A percentile compares a stretch with the other conserved stretches of the same genome.
phyloP scores from a whole-genome alignment of 2,113 vertebrate genomes.

The Boulengeromyrus knoepffleri region DNA sequence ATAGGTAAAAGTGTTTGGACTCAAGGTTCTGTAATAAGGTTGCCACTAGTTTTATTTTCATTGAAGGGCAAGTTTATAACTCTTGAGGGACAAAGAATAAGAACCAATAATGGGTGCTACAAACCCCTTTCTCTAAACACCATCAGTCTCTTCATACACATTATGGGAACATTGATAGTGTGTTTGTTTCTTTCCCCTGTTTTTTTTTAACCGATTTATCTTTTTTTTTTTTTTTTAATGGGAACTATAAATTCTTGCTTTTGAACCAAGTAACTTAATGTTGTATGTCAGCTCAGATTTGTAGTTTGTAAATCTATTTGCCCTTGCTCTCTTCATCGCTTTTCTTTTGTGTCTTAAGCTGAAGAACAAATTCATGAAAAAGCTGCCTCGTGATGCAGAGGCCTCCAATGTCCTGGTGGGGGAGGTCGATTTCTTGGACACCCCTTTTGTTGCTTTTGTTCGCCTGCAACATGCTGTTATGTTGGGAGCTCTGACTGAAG shows the following conservation, averaged over 20 bases:
- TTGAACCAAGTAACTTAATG: background rate
- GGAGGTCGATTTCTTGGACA: slow-evolving; percentile 90
- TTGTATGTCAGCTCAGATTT: background rate
- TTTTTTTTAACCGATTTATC: background rate
- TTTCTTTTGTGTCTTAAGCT: slow-evolving; percentile 57
- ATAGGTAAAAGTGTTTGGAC: background rate
- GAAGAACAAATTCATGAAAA: slow-evolving; percentile 99
- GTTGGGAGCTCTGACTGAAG: slow-evolving; percentile 90
- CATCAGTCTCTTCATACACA: background rate
- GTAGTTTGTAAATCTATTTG: background rate
- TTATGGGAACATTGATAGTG: background rate
- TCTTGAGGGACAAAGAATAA: background rate
- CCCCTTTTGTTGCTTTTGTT: slow-evolving; percentile 88
- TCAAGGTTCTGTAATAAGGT: slow-evolving; percentile 7
- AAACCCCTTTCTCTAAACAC: background rate
- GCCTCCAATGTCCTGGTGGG: slow-evolving; percentile 94
- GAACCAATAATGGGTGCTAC: background rate
- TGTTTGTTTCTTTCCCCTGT: too few species aligned
- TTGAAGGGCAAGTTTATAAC: background rate
- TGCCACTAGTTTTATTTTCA: slow-evolving; percentile 10
- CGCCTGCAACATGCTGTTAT: slow-evolving; percentile 90
- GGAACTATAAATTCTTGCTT: background rate
- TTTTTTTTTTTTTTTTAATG: background rate
- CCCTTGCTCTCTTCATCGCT: background rate
- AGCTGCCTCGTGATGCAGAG: slow-evolving; percentile 88